phyloP scores from a whole-genome alignment of 2,888 invertebrate species.

The Lochmaea capreae region DNA sequence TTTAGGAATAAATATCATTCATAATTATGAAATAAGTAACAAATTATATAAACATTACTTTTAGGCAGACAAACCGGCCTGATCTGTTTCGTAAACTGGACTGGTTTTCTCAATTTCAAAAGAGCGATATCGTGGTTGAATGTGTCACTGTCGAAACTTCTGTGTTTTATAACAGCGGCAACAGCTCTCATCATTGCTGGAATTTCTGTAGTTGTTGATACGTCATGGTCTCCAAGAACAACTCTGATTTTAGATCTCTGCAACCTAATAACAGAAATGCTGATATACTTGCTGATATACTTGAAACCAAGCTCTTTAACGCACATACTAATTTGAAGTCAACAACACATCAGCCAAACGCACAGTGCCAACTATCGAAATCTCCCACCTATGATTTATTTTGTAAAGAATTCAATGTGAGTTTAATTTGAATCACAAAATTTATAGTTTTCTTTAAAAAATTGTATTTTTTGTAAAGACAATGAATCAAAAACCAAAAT shows the following conservation, averaged over 20 bases:
- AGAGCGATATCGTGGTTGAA: constrained; percentile 90
- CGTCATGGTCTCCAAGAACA: constrained; percentile 87
- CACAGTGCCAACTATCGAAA: no score
- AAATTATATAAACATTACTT: constrained; percentile 64
- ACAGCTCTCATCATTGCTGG: constrained; percentile 86
- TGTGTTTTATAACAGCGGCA: constrained; percentile 80
- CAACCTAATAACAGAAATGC: constrained; percentile 68
- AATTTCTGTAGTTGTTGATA: constrained; percentile 81
- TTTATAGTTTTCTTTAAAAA: no score
- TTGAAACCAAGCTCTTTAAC: not conserved
- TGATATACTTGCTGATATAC: not conserved
- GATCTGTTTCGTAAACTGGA: constrained; percentile 79
- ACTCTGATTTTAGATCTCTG: constrained; percentile 84
- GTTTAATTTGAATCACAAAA: no score
- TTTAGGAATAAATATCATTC: no score
- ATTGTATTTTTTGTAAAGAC: no score
- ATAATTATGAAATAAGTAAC: constrained; percentile 36
- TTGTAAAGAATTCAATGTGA: no score
- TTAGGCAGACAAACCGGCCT: constrained; percentile 83
- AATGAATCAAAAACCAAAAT: no score
- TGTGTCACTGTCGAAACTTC: constrained; percentile 85
- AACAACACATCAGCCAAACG: no score
- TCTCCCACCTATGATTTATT: no score
- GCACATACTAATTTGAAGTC: no score
- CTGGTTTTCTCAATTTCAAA: constrained; percentile 80